Base-by-base conservation (phyloP, 64 coral and sea anemone species). In the Anthopleura sola region DNA sequence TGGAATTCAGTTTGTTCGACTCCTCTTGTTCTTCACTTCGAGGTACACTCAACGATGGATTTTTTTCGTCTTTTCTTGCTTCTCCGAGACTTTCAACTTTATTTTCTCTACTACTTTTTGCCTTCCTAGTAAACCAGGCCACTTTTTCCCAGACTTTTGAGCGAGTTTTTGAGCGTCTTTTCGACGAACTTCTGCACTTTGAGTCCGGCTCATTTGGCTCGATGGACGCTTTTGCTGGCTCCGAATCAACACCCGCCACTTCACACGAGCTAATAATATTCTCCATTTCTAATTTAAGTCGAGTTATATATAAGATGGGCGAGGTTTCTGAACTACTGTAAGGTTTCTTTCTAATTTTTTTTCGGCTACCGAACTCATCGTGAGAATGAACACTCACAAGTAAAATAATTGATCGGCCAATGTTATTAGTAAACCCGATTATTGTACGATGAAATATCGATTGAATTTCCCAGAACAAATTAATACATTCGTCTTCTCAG, bases 131-230 rank as follows among this genome's bases (percentile, higher is more conserved):
- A 83, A 97, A 97, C 94, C 94, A 97, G 60, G 85, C 83, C 3
- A 97, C 94, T 60, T 97, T 97, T 78, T 97, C 94, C 94, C 90
- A 97, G 37, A 97, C 94, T 80, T 88, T 88, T 24, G 94, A 92
- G 37, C 94, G 90, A 78, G 90, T 48, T 84, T 95, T 95, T 10
- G 74, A 81, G 29, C 51, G 56, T 69, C 84, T 86, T 21, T 86
- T 91, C 2, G 58, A 13, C 3, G 86, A 44, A 26, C 34, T 77
- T 21, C 37, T 49, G 49, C 46, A 54, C 37, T n/a, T 47, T 21
- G 36, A 4, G 66, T 32, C 28, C 12, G 66, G 11, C 13, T 71
- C 66, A 29, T 32, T 16, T 3, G 66, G 11, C 13, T 71, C 66
- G 29, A 12, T 71, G 66, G 29, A 34, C 28, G 66, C 66, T 0